Evolutionary conservation across 2,888 invertebrate genomes (phyloP).

Genomic region (Calameuta pallipes): DNA sequence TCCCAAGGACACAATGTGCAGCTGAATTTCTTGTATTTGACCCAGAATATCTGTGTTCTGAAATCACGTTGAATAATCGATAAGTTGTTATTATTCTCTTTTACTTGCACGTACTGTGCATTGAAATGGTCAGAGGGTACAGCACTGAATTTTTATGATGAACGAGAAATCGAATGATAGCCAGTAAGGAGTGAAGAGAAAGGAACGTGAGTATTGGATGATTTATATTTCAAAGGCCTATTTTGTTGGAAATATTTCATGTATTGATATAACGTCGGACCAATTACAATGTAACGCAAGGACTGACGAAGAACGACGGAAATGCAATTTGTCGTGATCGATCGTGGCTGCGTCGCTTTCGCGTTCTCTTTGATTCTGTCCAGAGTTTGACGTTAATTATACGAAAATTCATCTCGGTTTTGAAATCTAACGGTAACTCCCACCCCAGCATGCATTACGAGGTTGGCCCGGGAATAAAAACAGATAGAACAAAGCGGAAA

Average conservation of each 20-base stretch:
- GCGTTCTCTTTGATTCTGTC: too few relatives aligned
- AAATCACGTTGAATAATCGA: neutral
- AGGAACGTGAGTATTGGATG: neutral
- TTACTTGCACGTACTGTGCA: too few relatives aligned
- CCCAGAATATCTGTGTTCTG: conserved; percentile 69
- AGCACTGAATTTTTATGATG: too few relatives aligned
- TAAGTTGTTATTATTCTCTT: neutral
- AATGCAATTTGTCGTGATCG: neutral
- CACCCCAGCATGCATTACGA: neutral
- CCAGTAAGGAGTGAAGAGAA: neutral
- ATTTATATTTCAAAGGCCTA: neutral
- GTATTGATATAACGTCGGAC: neutral
- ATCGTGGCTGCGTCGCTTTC: too few relatives aligned
- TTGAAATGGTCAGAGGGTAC: too few relatives aligned
- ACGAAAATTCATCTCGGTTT: neutral
- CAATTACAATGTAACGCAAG: neutral
- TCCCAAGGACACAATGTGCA: conserved; percentile 71
- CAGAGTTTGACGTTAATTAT: too few relatives aligned
- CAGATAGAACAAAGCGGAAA: neutral
- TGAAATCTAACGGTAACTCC: neutral
- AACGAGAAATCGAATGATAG: neutral
- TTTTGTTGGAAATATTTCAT: neutral
- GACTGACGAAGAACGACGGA: neutral
- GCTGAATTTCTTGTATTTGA: conserved; percentile 72
- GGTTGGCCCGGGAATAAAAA: neutral